A percentile compares a stretch with the other conserved stretches of the same genome.
Conservation (phyloP, 2,888 invertebrate genomes). For the Phragmatobia fuliginosa region DNA sequence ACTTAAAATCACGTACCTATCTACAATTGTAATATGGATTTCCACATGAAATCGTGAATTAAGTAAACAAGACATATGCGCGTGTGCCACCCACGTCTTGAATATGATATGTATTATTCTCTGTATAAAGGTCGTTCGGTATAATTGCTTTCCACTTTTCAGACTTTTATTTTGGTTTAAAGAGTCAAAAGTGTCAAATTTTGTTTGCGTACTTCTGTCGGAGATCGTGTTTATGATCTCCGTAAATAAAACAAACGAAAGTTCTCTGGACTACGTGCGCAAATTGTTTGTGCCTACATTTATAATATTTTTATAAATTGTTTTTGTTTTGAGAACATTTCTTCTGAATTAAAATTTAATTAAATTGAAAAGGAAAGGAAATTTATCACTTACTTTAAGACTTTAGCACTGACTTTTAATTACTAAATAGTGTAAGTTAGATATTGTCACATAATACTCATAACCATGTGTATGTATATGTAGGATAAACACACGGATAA, state of each 20-base stretch:
- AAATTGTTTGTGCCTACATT: slow-evolving; percentile 20
- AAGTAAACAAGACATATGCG: slow-evolving; percentile 2
- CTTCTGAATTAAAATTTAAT: slow-evolving; percentile 18
- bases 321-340: slow-evolving; percentile 16
- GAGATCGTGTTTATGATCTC: slow-evolving; percentile 36
- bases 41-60: neutral
- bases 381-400: no score
- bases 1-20: neutral
- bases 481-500: no score
- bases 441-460: no score
- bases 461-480: no score
- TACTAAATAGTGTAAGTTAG: no score
- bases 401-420: no score
- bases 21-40: neutral
- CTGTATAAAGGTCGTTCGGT: slow-evolving; percentile 28
- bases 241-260: slow-evolving; percentile 32
- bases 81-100: slow-evolving; percentile 14
- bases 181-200: slow-evolving; percentile 30
- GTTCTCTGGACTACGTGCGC: slow-evolving; percentile 19
- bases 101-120: slow-evolving; percentile 25
- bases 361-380: no score
- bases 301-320: slow-evolving; percentile 27
- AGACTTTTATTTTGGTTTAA: slow-evolving; percentile 35
- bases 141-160: slow-evolving; percentile 22
- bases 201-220: slow-evolving; percentile 32